A percentile compares a stretch with the other conserved stretches of the same genome.
Conservation (phyloP, 2,888 invertebrate genomes). For the Tyria jacobaeae region DNA sequence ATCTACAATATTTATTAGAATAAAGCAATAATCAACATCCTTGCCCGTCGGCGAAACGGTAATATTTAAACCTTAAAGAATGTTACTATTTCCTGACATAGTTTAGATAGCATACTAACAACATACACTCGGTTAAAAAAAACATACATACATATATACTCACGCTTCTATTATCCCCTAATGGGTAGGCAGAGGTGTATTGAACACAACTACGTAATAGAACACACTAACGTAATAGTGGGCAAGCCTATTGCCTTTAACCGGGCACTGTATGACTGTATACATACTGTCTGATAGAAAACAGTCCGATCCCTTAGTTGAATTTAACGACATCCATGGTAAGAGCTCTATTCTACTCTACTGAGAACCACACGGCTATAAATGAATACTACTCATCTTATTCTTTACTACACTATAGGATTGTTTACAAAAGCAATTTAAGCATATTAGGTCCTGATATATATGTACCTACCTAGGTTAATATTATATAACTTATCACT, state of each 20-base stretch:
- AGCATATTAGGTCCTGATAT: neutral
- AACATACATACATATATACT: no score
- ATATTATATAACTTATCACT: neutral
- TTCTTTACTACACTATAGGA: neutral
- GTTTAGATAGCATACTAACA: neutral
- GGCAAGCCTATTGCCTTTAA: no score
- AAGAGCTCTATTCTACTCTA: no score
- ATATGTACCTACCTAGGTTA: neutral
- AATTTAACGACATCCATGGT: no score
- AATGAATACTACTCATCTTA: neutral
- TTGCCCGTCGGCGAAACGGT: neutral
- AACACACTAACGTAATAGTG: no score
- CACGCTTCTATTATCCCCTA: no score
- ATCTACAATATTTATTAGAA: conserved; percentile 1
- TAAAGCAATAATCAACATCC: conserved; percentile 7
- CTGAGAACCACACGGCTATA: no score
- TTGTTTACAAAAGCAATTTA: neutral
- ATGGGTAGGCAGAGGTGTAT: no score
- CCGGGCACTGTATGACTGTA: no score
- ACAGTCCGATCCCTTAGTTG: no score
- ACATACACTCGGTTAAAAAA: neutral
- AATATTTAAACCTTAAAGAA: neutral
- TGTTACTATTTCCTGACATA: neutral
- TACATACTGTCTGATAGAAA: no score
- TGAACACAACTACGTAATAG: no score